Base-by-base conservation (phyloP, 2,888 invertebrate species). In the Pantelozetes paolii region DNA sequence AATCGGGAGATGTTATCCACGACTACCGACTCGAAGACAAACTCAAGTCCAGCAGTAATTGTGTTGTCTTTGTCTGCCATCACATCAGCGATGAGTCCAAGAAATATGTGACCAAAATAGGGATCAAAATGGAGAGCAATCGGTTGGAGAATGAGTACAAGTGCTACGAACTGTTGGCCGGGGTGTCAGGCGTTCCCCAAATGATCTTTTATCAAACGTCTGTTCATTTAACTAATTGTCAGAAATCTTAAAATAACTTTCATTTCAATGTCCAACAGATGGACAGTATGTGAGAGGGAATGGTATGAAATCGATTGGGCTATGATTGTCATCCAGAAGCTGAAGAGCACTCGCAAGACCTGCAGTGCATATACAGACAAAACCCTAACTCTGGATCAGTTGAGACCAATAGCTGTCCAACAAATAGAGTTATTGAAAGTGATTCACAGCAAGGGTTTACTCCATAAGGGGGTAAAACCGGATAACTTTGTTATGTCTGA, bases 41-140 rank as follows among this genome's bases (percentile, higher is more conserved):
- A 13, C 20, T 67, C 2, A 67, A 67, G 40, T 1, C 5, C 1
- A 42, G 42, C 13, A 2, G 2, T 18, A 36, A 67, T 40, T 67
- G 67, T 42, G 40, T 36, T 67, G 67, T 67, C 13, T 67, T 67
- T 20, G 67, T 67, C 13, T 67, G 67, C 13, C 67, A 67, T 40
- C 36, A 36, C n/a, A 23, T 23, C 3, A 40, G 1, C 1, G 11
- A 40, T 15, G 1, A 1, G 1, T 30, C 2, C 1, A 8, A 20
- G 2, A 67, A 67, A 32, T 40, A 30, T 36, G 42, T 67, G 8
- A 23, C 67, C 8, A 67, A 67, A 23, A 67, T 67, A 9, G 67
- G 23, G 1, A 67, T 40, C n/a, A 1, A 23, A 40, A 40, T 0
- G 2, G 67, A 67, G 18, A 15, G 15, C 15, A 23, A 20, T 0